Base-by-base conservation (phyloP, 53 echinoderm and acorn worm species). In the Glandiceps talaboti region DNA sequence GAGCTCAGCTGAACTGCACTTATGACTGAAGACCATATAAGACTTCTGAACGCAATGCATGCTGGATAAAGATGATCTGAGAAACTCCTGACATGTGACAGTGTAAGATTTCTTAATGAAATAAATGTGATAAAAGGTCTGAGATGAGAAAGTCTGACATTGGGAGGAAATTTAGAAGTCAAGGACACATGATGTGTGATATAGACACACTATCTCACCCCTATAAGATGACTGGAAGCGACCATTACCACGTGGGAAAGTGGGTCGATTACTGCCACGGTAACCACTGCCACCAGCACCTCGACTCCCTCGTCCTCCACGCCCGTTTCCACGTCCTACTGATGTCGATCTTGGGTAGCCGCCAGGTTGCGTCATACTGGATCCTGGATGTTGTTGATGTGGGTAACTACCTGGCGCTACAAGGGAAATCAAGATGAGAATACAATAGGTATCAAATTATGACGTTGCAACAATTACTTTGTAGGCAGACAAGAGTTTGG, bases 341-440 rank as follows among this genome's bases (percentile, higher is more conserved):
- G 28, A 27, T 26, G 30, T 78, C 1, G 27, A 30, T 78, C 79
- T 78, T 31, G 14, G 28, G 29, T 27, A 28, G 28, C 26, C 79
- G 12, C 31, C 30, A 27, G 27, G 30, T 30, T 30, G 26, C 1
- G 10, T 26, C 29, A 79, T 29, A n/a, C n/a, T n/a, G n/a, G n/a
- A n/a, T 74, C 25, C 32, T 31, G 30, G 27, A 28, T 33, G 28
- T 27, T 25, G 28, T 27, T 25, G 28, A 10, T 80, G 1, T 80
- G 82, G 29, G 88, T 86, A 91, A 0, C 74, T 82, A 25, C 84
- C 82, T 0, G 88, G 91, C 25, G 78, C 81, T 81, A 79, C 14
- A 73, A 28, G 33, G 27, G 28, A 20, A 45, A 20, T 12, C 64
- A 45, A 45, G 20, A 45, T 45, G n/a, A n/a, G n/a, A n/a, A n/a